Evolutionary conservation across 2,797 vertebrate species (phyloP), one percentile per base, ranked within the genome.

Genomic region (Phrynocephalus guinanensis): DNA sequence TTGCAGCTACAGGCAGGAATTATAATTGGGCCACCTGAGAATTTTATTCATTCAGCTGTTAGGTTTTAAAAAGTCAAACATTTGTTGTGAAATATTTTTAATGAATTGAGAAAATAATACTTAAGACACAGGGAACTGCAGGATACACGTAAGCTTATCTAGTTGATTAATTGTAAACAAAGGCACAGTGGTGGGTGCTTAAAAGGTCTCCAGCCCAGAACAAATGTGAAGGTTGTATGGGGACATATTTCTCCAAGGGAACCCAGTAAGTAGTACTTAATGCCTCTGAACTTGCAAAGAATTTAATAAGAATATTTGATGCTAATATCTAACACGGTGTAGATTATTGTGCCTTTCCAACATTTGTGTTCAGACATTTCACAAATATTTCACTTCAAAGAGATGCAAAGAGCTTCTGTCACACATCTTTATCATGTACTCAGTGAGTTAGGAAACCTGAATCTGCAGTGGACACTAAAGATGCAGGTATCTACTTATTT

Each of bases 21-120:
- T 95, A 94, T 95, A 95, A 95, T 95, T 95, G 91, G 91, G 92
- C 90, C 93, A 94, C 94, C 89, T 94, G 94, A 93, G 94, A 95
- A 84, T 94, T 92, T 92, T 92, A 94, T 91, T 95, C 91, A 90
- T 93, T 95, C 92, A 91, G 86, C 89, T 95, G 87, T 93, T 95
- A 91, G 52, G 52, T 82, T n/a, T 28, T 82, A 86, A 88, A 72
- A 87, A 92, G 79, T 76, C 87, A 89, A 93, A 90, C 52, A 79
- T 88, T 88, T 88, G 84, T 86, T 86, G 72, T 88, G 90, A 92
- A 85, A 70, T n/a, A 72, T 50, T 92, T 95, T 90, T 87, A 87
- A 88, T 68, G 86, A 83, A 85, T 93, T 89, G 52, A 83, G 50
- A 77, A 94, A 92, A 85, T 86, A 85, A 38, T 50, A 89, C 76